Percentiles rank a stretch among this genome's conserved stretches.
These are phyloP conservation scores for Aurelia sp. DNA, from an alignment of 30 jellyfish, hydroid and myxozoan species.

Conservation along the genomic window DNA sequence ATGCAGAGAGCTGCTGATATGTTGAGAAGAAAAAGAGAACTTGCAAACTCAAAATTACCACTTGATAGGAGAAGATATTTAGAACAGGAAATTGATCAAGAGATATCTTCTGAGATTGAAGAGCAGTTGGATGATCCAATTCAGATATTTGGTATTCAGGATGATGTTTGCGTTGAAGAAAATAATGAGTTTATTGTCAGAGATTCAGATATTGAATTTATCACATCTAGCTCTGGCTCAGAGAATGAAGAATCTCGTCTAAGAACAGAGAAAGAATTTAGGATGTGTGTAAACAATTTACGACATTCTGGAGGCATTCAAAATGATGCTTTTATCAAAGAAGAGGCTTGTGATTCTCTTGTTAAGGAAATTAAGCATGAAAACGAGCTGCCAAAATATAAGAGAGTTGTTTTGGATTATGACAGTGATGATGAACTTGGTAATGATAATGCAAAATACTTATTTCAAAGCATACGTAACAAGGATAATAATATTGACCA, in stretches of 20 bases:
- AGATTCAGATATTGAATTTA: conserved; percentile 65
- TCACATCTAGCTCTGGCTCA: conserved; percentile 42
- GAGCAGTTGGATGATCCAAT: conserved; percentile 4
- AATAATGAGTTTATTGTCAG: conserved; percentile 15
- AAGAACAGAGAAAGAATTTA: conserved; percentile 10
- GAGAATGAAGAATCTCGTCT: conserved; percentile 10
- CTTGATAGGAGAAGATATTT: conserved; percentile 28
- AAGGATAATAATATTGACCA: not conserved
- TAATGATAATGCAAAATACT: not conserved
- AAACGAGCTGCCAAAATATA: not conserved
- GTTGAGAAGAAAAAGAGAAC: conserved; percentile 31
- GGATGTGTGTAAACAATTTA: conserved; percentile 4
- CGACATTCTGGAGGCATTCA: conserved; percentile 14
- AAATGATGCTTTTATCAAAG: not conserved
- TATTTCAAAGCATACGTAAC: conserved; percentile 8
- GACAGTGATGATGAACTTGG: conserved; percentile 38
- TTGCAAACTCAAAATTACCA: conserved; percentile 42
- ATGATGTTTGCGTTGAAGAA: not conserved
- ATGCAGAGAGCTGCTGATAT: conserved; percentile 35
- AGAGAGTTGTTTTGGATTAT: conserved; percentile 24
- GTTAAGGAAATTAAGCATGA: not conserved
- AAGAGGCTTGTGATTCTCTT: not conserved
- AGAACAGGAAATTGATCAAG: conserved; percentile 30
- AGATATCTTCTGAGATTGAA: conserved; percentile 9
- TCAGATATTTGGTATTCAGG: conserved; percentile 12